Conservation (phyloP, 2,113 vertebrate species). For the Ovibos moschatus region DNA sequence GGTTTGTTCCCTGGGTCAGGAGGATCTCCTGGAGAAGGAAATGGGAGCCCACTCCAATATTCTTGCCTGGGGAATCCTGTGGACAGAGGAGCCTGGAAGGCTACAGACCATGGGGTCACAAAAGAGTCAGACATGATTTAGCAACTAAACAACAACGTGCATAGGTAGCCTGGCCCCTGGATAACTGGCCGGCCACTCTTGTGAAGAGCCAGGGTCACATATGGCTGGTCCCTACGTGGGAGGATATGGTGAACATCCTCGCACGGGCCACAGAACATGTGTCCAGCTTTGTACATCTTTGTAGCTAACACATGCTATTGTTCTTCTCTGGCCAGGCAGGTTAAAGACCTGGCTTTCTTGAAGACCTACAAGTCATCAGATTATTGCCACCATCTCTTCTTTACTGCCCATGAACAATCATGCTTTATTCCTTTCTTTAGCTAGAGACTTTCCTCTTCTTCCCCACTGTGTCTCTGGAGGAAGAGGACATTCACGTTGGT, state of each 20-base stretch:
- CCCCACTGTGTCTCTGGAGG: neutral
- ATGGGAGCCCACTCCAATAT: neutral
- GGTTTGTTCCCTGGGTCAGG: neutral
- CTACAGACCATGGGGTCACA: neutral
- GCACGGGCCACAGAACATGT: neutral
- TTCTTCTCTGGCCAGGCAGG: neutral
- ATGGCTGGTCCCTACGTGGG: neutral
- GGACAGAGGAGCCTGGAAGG: neutral
- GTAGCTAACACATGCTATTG: neutral
- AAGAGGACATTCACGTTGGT: neutral
- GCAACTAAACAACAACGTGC: neutral
- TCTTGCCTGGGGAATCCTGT: neutral
- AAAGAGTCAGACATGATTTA: neutral
- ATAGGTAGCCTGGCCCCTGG: neutral
- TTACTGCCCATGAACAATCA: neutral
- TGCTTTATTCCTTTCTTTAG: neutral
- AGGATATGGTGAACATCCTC: neutral
- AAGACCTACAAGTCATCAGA: neutral
- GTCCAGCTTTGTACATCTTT: neutral
- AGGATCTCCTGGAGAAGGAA: neutral
- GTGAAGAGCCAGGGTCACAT: neutral
- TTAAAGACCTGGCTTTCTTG: neutral
- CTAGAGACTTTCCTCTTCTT: neutral
- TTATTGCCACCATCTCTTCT: neutral
- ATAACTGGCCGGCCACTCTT: neutral